Evolutionary conservation across 2,113 vertebrate species (phyloP), one percentile per base, ranked within the genome.

Genomic region (Dissostichus mawsoni): DNA sequence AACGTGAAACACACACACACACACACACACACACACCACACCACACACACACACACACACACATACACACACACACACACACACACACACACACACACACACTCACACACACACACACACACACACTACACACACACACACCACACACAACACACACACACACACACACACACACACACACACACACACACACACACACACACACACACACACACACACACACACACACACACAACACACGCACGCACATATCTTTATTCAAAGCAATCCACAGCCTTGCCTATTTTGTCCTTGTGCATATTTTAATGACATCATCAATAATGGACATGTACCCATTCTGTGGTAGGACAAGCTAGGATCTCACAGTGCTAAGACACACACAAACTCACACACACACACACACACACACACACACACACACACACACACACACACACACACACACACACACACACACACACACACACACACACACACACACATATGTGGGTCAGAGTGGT

Each of bases 281-380:
- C 80, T 88, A 74, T 93, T 93, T 93, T 94, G 93, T 94, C 88
- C 80, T 89, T 83, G 84, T 93, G 77, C 90, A 94, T 93, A 92
- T 93, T 94, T 94, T 81, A 92, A 92, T 92, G 84, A 84, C 57
- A 72, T 41, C 91, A 93, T 95, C 78, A 93, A 93, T 94, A 92
- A 94, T 93, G 59, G 80, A 94, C 82, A 70, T 10, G 36, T n/a
- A 41, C 57, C 66, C 23, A 56, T 91, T 85, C 82, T 76, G 87
- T 81, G 66, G 87, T 63, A 76, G 78, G n/a, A 58, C 16, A 74
- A 66, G 61, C 53, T 59, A 62, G 25, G 65, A 83, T 82, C 14
- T 6, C 51, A 69, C 51, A 75, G 66, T 20, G 36, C 56, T 50
- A 16, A 48, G 1, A 65, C 52, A 74, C 61, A 47, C 14, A 57